Evolutionary conservation across 2,888 invertebrate species (phyloP).

Genomic region (Parnassius apollo): DNA sequence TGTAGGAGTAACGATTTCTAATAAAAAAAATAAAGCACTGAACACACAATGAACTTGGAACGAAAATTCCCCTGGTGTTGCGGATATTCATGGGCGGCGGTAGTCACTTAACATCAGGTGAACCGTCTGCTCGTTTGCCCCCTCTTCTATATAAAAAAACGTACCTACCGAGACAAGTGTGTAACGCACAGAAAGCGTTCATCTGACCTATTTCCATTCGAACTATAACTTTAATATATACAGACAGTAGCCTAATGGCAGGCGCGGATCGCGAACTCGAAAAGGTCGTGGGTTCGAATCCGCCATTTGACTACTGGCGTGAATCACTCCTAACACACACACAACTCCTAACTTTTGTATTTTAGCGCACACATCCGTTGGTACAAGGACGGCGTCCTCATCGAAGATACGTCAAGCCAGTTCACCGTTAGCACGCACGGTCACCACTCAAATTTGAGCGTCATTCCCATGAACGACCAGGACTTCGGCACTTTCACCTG

Average conservation of each 20-base stretch:
- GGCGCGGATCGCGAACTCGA: too few species aligned
- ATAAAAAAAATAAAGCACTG: too few species aligned
- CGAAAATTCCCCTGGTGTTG: not conserved
- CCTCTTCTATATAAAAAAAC: not conserved
- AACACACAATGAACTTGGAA: not conserved
- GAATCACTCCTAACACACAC: too few species aligned
- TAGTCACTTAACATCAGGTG: too few species aligned
- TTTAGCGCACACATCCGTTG: conserved; percentile 59
- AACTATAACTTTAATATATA: conserved; percentile 16
- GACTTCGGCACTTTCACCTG: conserved; percentile 72
- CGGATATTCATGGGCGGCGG: too few species aligned
- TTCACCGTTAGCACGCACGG: conserved; percentile 50
- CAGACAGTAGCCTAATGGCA: too few species aligned
- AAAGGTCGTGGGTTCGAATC: too few species aligned
- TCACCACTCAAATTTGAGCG: conserved; percentile 58
- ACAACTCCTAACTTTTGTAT: not conserved
- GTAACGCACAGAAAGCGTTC: conserved; percentile 8
- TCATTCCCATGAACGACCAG: conserved; percentile 45
- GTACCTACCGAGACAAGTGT: not conserved
- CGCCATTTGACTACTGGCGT: too few species aligned
- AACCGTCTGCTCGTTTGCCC: too few species aligned
- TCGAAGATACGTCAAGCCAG: conserved; percentile 43
- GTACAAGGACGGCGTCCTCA: conserved; percentile 59
- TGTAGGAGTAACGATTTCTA: too few species aligned
- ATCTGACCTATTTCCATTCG: conserved; percentile 26